These are phyloP conservation scores for Raillietiella orientalis DNA, from an alignment of 2,888 invertebrate genomes.

Conservation along the genomic window DNA sequence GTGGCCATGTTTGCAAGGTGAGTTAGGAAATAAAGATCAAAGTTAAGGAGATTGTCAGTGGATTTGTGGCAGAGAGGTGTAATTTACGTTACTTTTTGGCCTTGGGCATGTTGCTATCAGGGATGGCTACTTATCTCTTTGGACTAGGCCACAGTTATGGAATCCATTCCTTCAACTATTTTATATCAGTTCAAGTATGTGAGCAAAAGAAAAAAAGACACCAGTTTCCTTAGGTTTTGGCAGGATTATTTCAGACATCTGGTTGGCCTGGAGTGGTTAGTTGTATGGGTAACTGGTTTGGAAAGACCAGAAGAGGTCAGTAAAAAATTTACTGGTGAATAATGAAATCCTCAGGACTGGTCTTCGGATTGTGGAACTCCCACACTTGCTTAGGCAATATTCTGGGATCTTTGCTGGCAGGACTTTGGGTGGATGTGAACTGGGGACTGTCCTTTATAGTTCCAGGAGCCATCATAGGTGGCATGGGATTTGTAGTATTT, in stretches of 20 bases:
- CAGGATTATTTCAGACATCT: conserved; percentile 63
- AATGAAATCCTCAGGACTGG: conserved; percentile 20
- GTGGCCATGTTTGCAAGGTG: conserved; percentile 56
- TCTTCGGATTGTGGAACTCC: conserved; percentile 91
- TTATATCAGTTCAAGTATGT: conserved; percentile 42
- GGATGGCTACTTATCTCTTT: conserved; percentile 53
- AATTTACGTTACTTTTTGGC: conserved; percentile 69
- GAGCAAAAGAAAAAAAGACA: neutral
- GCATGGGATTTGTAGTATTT: conserved; percentile 35
- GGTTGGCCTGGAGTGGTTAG: conserved; percentile 92
- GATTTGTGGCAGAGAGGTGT: conserved; percentile 67
- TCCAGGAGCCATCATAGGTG: conserved; percentile 49
- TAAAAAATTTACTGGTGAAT: neutral
- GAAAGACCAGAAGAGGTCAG: conserved; percentile 45
- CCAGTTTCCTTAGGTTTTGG: conserved; percentile 23
- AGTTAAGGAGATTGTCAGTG: too few species aligned
- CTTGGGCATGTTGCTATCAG: conserved; percentile 60
- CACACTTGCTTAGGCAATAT: conserved; percentile 90
- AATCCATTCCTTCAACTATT: conserved; percentile 51
- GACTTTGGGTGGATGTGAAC: conserved; percentile 43
- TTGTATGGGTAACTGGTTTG: conserved; percentile 87
- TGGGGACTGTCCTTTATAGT: conserved; percentile 79
- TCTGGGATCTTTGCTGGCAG: conserved; percentile 61
- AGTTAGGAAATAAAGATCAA: too few species aligned
- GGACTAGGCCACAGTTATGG: conserved; percentile 48